Percentiles rank a stretch among this genome's conserved stretches.
Conservation (phyloP, 2,888 invertebrate species). For the Helleia helle region DNA sequence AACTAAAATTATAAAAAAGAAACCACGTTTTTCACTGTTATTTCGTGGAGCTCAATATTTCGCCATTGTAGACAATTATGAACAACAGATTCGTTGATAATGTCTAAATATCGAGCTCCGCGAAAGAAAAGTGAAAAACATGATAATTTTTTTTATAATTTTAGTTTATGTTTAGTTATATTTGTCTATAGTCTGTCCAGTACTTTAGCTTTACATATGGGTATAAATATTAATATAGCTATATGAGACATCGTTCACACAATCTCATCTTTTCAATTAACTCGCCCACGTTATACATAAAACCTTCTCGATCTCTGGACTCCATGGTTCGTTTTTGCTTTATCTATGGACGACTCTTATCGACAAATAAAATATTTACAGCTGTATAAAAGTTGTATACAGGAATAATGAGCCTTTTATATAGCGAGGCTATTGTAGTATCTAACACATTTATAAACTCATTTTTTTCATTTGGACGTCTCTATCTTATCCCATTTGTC, state of each 20-base stretch:
- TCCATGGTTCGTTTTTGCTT: conserved; percentile 49
- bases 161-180: no score
- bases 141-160: no score
- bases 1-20: no score
- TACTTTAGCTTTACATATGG: conserved; percentile 37
- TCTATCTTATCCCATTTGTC: no score
- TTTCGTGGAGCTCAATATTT: no score
- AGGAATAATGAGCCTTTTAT: conserved; percentile 61
- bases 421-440: conserved; percentile 32
- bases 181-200: conserved; percentile 9
- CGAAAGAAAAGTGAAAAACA: no score
- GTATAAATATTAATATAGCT: conserved; percentile 53
- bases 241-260: conserved; percentile 43
- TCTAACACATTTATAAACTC: no score
- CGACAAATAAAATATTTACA: conserved; percentile 67
- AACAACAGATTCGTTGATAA: no score
- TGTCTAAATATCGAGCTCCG: no score
- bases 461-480: no score
- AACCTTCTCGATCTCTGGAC: conserved; percentile 28
- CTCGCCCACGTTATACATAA: conserved; percentile 54
- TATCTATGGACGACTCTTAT: conserved; percentile 59
- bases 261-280: conserved; percentile 61
- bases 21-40: no score
- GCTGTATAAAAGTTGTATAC: conserved; percentile 64
- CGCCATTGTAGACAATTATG: no score